phyloP scores from a whole-genome alignment of 2,797 vertebrate genomes.

The Huso huso region DNA sequence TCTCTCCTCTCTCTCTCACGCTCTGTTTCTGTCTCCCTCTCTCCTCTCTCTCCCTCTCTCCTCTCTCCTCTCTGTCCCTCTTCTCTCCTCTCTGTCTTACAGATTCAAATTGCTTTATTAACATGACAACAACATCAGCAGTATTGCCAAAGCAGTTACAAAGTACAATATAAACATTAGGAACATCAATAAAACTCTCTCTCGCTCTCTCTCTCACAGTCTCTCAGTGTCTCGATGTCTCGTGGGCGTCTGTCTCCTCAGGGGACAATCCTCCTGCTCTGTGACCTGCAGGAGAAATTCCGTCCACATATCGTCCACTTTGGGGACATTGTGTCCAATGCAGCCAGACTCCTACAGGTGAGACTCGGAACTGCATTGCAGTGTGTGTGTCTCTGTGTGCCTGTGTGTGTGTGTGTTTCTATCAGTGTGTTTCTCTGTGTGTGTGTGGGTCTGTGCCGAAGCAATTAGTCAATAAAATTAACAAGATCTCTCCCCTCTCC shows the following conservation, averaged over 20 bases:
- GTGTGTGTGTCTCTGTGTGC: neutral
- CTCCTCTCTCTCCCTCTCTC: too few species aligned
- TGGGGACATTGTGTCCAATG: slow-evolving; percentile 72
- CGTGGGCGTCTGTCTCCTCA: slow-evolving; percentile 52
- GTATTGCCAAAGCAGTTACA: neutral
- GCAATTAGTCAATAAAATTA: too few species aligned
- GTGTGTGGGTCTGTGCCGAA: too few species aligned
- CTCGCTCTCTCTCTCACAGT: neutral
- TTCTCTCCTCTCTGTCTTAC: neutral
- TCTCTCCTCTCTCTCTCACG: too few species aligned
- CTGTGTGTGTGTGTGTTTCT: neutral
- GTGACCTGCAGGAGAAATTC: slow-evolving; percentile 90
- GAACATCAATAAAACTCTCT: slow-evolving; percentile 19
- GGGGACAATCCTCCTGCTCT: slow-evolving; percentile 70
- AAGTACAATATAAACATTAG: too few species aligned
- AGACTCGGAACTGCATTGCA: neutral
- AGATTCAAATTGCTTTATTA: neutral
- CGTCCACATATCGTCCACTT: slow-evolving; percentile 70
- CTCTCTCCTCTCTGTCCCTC: too few species aligned
- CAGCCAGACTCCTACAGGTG: slow-evolving; percentile 75
- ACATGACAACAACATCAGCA: slow-evolving; percentile 15
- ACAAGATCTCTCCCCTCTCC: too few species aligned
- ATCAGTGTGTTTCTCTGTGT: neutral
- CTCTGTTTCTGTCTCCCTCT: too few species aligned
- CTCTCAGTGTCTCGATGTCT: neutral